Percentiles rank a stretch among this genome's conserved stretches.
These are phyloP conservation scores for Eriocheir sinensis DNA, from an alignment of 1,140 invertebrate genomes.

Conservation along the genomic window DNA sequence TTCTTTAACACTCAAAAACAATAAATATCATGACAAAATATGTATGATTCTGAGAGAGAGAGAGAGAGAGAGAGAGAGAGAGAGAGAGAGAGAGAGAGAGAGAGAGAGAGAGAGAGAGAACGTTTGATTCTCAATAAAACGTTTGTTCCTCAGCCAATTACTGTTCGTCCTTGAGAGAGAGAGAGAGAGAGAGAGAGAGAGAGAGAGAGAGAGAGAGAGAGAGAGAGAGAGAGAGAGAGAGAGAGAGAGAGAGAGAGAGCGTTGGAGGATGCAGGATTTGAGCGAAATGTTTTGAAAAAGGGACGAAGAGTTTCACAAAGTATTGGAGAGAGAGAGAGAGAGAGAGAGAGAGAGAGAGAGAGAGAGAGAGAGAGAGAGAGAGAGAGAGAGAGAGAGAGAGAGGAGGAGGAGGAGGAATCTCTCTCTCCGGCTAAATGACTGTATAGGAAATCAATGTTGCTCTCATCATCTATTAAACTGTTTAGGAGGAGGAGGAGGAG, in stretches of 20 bases:
- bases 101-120: conserved; percentile 32
- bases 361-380: not conserved
- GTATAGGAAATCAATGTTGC: conserved; percentile 67
- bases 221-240: conserved; percentile 16
- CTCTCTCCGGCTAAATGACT: conserved; percentile 52
- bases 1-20: not conserved
- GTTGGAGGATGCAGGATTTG: not conserved
- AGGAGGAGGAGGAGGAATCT: not conserved
- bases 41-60: not conserved
- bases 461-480: conserved; percentile 63
- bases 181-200: not conserved
- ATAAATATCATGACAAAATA: not conserved
- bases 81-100: conserved; percentile 7
- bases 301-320: too few species aligned
- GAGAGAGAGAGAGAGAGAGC: conserved; percentile 27
- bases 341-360: not conserved
- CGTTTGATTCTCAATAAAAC: too few species aligned
- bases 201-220: too few species aligned
- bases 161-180: too few species aligned
- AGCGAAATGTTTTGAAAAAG: not conserved
- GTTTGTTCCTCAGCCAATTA: too few species aligned
- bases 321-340: too few species aligned
- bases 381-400: not conserved
- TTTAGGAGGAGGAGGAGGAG: conserved; percentile 48
- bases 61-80: conserved; percentile 37